phyloP scores from a whole-genome alignment of 2,113 vertebrate species.

The Zapus hudsonius region DNA sequence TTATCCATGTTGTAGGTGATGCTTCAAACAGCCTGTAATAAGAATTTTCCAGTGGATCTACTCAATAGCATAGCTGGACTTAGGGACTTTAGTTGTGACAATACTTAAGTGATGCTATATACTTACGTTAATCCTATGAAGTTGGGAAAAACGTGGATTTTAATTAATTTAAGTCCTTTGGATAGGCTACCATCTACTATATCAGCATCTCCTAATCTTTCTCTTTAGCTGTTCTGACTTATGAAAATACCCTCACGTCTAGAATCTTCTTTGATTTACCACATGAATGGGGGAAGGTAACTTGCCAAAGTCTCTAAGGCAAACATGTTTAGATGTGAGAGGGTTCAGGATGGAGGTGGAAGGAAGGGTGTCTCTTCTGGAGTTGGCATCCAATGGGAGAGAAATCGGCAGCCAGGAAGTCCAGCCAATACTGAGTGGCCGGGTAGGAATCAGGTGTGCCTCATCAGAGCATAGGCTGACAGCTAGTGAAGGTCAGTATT shows the following conservation, averaged over 20 bases:
- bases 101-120: background rate
- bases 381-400: background rate
- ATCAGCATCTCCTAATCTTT: conserved; percentile 1
- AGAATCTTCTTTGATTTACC: background rate
- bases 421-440: background rate
- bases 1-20: background rate
- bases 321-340: background rate
- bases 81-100: background rate
- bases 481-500: background rate
- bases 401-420: background rate
- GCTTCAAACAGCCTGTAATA: background rate
- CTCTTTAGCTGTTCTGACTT: background rate
- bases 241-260: background rate
- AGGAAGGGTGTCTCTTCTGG: background rate
- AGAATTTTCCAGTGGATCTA: background rate
- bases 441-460: background rate
- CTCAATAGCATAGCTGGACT: background rate
- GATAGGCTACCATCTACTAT: background rate
- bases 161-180: conserved; percentile 2
- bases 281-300: background rate
- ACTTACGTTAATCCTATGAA: background rate
- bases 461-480: background rate
- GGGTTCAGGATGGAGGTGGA: background rate
- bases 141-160: background rate
- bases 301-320: background rate